Evolutionary conservation across 2,113 vertebrate genomes (phyloP).

Genomic region (Sarotherodon lohbergeri): DNA sequence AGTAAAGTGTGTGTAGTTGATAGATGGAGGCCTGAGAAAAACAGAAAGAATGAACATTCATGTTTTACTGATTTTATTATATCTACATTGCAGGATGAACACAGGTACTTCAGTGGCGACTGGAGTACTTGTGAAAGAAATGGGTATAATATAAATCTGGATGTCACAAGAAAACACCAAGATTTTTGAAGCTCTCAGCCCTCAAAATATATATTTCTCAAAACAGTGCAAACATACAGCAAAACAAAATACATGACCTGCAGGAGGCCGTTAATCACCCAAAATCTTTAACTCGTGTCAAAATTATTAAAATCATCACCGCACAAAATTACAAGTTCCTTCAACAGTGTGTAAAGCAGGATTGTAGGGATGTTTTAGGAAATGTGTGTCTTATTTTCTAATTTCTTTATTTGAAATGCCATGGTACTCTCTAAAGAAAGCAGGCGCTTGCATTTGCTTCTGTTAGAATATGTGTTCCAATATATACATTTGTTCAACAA

Average conservation of each 20-base stretch:
- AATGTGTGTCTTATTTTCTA: not conserved
- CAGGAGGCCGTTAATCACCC: not conserved
- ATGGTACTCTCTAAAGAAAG: not conserved
- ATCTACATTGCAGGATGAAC: not conserved
- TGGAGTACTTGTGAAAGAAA: not conserved
- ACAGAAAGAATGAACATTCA: not conserved
- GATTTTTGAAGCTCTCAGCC: not conserved
- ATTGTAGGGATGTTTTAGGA: not conserved
- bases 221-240: not conserved
- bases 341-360: not conserved
- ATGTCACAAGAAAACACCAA: too few relatives aligned
- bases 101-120: not conserved
- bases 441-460: not conserved
- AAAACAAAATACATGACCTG: not conserved
- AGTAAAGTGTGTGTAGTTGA: not conserved
- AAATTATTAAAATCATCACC: not conserved
- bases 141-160: too few relatives aligned
- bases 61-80: not conserved
- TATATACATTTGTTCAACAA: not conserved
- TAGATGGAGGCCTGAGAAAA: not conserved
- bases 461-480: not conserved
- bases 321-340: not conserved
- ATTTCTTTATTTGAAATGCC: not conserved
- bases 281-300: not conserved
- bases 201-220: not conserved